Base-by-base conservation (phyloP, 2,113 vertebrate genomes). In the Zapornia atra region DNA sequence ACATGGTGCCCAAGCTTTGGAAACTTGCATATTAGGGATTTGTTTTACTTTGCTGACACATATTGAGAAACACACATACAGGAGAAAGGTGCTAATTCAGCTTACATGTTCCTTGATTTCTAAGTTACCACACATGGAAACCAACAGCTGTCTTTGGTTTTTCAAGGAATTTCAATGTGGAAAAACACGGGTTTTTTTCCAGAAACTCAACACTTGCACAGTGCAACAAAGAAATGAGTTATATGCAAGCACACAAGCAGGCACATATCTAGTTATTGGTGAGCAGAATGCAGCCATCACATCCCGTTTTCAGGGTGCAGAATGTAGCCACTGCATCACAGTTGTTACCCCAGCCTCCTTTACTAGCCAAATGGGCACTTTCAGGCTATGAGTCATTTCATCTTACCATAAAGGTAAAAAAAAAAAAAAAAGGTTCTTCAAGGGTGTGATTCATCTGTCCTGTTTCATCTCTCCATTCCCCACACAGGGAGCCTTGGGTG, bases 381-480 rank as follows among this genome's bases (percentile, higher is more conserved):
- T 38, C 70, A 84, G 69, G 48, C 50, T 84, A 31, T 94, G 91
- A 95, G 48, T 94, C 84, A 96, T 76, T 94, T 48, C 11, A 1
- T 76, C 81, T 92, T 69, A 48, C 53, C 77, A 82, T 31, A 89
- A 86, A 89, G 77, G 81, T 96, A 75, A 76, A 92, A 92, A 91
- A 75, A 76, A 92, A 92, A 91, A 96, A 97, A 70, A 33, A 3
- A 21, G 57, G 81, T 96, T 94, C 81, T 88, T 91, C 61, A 79
- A 89, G 81, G 44, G 77, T 92, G 89, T 95, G 95, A 97, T 89
- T 97, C 94, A 95, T 96, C 91, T 96, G 91, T 97, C 94, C 94
- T 96, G 92, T 22, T 97, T 91, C 51, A 53, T 53, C 91, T 96
- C 89, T 94, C 73, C 86, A 79, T 82, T 95, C 93, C 94, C 89